Evolutionary conservation across 2,113 vertebrate genomes (phyloP), one percentile per base, ranked within the genome.

Genomic region (Phasianus colchicus): DNA sequence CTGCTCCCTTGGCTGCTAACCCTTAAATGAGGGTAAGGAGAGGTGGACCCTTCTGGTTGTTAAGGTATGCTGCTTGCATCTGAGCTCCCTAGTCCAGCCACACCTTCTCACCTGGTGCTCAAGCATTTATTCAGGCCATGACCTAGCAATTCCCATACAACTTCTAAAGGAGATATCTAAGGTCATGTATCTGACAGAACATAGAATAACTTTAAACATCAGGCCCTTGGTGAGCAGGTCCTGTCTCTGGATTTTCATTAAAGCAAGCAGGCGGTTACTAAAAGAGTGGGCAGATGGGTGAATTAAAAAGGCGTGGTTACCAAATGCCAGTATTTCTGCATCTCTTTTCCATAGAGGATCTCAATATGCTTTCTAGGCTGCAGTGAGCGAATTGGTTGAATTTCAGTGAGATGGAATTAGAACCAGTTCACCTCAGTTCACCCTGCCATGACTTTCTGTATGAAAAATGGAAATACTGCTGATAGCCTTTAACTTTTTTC

Each of bases 401-500:
- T 50, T 67, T 83, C 38, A 42, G 65, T 13, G 30, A 78, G 50
- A 36, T 9, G 24, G 54, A 91, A 74, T 74, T 83, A 71, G 80
- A 75, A 55, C 32, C 64, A 80, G 30, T 66, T 6, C 13, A 8
- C 24, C 43, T 78, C 45, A 69, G 19, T 36, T 87, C 17, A 12
- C n/a, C 52, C 36, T 87, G 27, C 43, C 57, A 48, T 8, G 36
- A 34, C 29, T 87, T 81, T 63, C 77, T 75, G 0, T 54, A 19
- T 85, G 80, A 94, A 92, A 83, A 85, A 64, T 84, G 15, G 54
- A 34, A 93, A 65, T 63, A n/a, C 30, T 90, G n/a, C 27, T 84
- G 61, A 84, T 69, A 89, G 64, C 40, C 70, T 93, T 93, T 88
- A 91, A 76, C 21, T 34, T 91, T 89, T 91, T 86, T 58, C 55